These are phyloP conservation scores for Ochropleura plecta DNA, from an alignment of 2,888 invertebrate genomes.

Conservation along the genomic window DNA sequence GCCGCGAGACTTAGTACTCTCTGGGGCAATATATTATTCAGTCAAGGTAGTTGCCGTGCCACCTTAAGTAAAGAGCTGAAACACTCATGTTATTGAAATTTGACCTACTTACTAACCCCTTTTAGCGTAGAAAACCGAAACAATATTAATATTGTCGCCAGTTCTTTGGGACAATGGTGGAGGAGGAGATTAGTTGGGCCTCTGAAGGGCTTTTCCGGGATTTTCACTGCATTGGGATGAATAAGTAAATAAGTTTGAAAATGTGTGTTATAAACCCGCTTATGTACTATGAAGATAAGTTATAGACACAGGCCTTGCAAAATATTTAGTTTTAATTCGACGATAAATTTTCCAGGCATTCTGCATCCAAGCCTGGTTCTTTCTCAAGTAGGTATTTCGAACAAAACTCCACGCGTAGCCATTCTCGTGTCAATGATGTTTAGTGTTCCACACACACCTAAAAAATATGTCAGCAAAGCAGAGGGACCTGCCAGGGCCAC, in stretches of 20 bases:
- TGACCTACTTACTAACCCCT: slow-evolving; percentile 58
- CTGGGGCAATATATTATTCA: slow-evolving; percentile 55
- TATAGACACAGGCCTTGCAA: too few species aligned
- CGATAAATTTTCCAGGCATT: too few species aligned
- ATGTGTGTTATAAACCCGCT: not conserved
- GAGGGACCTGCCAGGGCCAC: too few species aligned
- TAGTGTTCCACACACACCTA: too few species aligned
- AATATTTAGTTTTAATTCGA: too few species aligned
- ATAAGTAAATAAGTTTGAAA: not conserved
- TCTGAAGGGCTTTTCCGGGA: not conserved
- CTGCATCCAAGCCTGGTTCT: too few species aligned
- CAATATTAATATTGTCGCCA: slow-evolving; percentile 45
- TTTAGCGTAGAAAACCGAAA: slow-evolving; percentile 52
- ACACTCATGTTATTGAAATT: slow-evolving; percentile 54
- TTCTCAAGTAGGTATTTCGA: too few species aligned
- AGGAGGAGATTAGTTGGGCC: slow-evolving; percentile 1
- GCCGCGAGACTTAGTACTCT: slow-evolving; percentile 18
- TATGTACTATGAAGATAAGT: not conserved
- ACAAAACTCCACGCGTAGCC: too few species aligned
- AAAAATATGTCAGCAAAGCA: too few species aligned
- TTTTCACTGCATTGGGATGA: not conserved
- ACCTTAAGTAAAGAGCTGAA: slow-evolving; percentile 56
- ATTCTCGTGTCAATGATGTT: too few species aligned
- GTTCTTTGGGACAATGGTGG: slow-evolving; percentile 7
- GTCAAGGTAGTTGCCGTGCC: slow-evolving; percentile 33